These are phyloP conservation scores for Nansenia antarctica DNA, from an alignment of 2,113 vertebrate species.

Conservation along the genomic window DNA sequence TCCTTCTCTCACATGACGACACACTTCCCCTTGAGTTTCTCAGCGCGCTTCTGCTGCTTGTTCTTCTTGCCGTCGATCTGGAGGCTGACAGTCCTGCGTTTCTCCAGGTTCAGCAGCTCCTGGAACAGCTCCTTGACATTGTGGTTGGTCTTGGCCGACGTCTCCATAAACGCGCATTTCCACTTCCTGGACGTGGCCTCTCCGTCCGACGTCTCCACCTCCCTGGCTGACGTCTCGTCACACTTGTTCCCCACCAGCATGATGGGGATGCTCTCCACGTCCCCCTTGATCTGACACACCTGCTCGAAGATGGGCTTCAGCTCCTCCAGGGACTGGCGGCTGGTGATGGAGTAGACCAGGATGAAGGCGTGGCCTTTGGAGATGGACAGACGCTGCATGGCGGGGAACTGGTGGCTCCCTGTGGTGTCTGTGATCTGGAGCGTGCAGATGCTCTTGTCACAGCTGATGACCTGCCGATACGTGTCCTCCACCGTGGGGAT, in stretches of 20 bases:
- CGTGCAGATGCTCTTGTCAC: conserved; percentile 52
- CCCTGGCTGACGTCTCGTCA: conserved; percentile 31
- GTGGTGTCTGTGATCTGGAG: conserved; percentile 54
- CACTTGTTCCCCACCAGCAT: conserved; percentile 51
- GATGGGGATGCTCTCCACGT: conserved; percentile 41
- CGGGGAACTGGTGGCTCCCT: conserved; percentile 49
- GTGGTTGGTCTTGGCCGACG: conserved; percentile 46
- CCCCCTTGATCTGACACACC: conserved; percentile 48
- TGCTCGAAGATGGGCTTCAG: conserved; percentile 51
- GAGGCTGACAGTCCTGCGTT: conserved; percentile 44
- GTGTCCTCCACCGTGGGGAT: conserved; percentile 45
- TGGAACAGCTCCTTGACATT: conserved; percentile 53
- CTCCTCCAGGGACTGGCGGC: conserved; percentile 51
- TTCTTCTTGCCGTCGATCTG: conserved; percentile 46
- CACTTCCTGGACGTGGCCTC: conserved; percentile 45
- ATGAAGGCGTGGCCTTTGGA: conserved; percentile 47
- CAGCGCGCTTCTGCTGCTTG: conserved; percentile 49
- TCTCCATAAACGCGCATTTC: conserved; percentile 52
- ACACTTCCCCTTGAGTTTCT: conserved; percentile 51
- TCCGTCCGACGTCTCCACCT: conserved; percentile 33
- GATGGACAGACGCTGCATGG: conserved; percentile 52
- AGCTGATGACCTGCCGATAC: conserved; percentile 47
- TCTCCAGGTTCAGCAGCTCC: conserved; percentile 47
- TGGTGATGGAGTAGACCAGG: conserved; percentile 45
- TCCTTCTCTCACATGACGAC: conserved; percentile 48